Evolutionary conservation across 1,140 invertebrate species (phyloP), one percentile per base, ranked within the genome.

Genomic region (Venturia canescens): DNA sequence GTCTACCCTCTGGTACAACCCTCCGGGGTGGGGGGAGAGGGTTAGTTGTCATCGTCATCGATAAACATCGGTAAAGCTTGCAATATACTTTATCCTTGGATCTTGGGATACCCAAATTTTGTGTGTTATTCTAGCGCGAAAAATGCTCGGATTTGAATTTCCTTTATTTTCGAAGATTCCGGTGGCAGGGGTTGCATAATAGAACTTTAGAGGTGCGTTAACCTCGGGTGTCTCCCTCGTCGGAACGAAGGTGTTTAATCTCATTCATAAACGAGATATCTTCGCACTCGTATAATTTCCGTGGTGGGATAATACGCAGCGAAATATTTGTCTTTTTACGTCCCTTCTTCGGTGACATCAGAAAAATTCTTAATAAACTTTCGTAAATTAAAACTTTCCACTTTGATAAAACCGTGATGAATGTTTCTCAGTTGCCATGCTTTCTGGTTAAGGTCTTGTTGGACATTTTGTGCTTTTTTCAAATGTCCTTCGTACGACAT

Each of bases 31-130:
- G n/a, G 11, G 50, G 7, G 4, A 31, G 18, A 21, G 27, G 29
- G 66, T 69, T 69, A 6, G 66, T n/a, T 31, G 7, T 31, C 4
- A 16, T n/a, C 66, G 66, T 69, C 27, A 31, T 69, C 31, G n/a
- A n/a, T n/a, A n/a, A n/a, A n/a, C n/a, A 69, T 69, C 66, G 66
- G 31, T 69, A 31, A 31, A 69, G 66, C 66, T 69, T 29, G 66
- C n/a, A 31, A 31, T 15, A 31, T 69, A 31, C n/a, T 31, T 69
- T 69, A 4, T 18, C n/a, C n/a, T 69, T 29, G 13, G 13, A 3
- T 21, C 66, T 21, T 31, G 66, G 21, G 4, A 63, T 26, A 63
- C 60, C 60, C 9, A 26, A 63, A 2, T 63, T 63, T 63, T 26
- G 60, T 3, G n/a, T 63, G 27, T 26, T 63, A 63, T 63, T 26